Evolutionary conservation across 2,888 invertebrate genomes (phyloP).

Genomic region (Aporophyla lueneburgensis): DNA sequence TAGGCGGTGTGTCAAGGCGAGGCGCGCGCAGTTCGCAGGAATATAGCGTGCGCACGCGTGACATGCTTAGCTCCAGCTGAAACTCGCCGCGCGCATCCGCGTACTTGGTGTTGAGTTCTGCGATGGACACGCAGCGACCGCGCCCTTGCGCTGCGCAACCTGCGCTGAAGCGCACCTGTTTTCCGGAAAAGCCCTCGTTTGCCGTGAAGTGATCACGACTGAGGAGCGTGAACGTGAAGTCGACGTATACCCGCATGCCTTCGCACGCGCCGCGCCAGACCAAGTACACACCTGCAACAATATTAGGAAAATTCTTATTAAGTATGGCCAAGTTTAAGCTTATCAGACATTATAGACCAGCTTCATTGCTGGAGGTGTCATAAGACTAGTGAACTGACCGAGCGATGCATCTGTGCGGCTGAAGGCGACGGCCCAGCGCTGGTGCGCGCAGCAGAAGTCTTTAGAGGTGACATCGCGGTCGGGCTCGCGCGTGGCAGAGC

Average conservation of each 20-base stretch:
- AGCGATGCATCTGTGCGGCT: slow-evolving; percentile 94
- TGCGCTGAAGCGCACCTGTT: slow-evolving; percentile 93
- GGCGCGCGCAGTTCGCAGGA: slow-evolving; percentile 93
- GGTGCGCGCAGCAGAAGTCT: slow-evolving; percentile 95
- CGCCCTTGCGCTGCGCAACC: slow-evolving; percentile 94
- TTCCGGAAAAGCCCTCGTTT: slow-evolving; percentile 95
- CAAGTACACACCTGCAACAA: slow-evolving; percentile 93
- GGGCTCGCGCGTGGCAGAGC: slow-evolving; percentile 94
- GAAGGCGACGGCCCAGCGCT: slow-evolving; percentile 95
- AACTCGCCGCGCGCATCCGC: slow-evolving; percentile 95
- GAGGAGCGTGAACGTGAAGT: slow-evolving; percentile 95
- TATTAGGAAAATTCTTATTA: slow-evolving; percentile 7
- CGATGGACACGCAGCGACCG: slow-evolving; percentile 93
- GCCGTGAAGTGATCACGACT: slow-evolving; percentile 96
- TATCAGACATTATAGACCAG: neutral
- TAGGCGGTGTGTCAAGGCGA: slow-evolving; percentile 89
- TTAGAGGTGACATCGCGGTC: slow-evolving; percentile 95
- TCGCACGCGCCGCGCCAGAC: slow-evolving; percentile 94
- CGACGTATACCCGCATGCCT: slow-evolving; percentile 94
- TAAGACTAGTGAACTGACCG: slow-evolving; percentile 73
- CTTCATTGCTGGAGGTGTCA: neutral
- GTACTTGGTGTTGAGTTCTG: slow-evolving; percentile 93
- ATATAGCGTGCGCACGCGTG: slow-evolving; percentile 94
- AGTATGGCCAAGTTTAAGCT: neutral
- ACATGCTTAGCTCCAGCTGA: slow-evolving; percentile 94